Evolutionary conservation across 2,113 vertebrate species (phyloP).

Genomic region (Stomatorhinus ivindoensis): DNA sequence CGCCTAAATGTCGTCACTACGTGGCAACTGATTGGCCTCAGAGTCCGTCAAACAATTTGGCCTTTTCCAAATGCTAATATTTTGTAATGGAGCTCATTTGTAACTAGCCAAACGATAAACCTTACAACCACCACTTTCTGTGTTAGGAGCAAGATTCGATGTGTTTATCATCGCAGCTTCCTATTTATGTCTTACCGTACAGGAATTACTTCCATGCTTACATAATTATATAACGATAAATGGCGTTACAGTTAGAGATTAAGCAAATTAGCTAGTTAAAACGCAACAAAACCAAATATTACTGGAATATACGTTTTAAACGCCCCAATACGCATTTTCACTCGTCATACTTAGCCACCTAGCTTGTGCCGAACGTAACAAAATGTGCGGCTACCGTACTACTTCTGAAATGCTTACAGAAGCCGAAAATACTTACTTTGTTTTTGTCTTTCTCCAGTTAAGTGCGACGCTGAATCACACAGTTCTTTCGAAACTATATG

Average conservation of each 20-base stretch:
- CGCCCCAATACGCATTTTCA: neutral
- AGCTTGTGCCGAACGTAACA: neutral
- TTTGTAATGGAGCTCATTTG: neutral
- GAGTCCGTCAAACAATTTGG: constrained; percentile 1
- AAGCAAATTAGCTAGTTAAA: neutral
- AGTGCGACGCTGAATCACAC: neutral
- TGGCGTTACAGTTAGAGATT: neutral
- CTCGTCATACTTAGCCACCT: neutral
- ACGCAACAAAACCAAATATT: neutral
- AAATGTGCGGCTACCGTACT: neutral
- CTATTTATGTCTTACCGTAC: neutral
- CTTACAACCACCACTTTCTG: neutral
- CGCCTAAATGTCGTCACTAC: neutral
- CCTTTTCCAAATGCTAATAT: constrained; percentile 18
- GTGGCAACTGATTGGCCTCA: neutral
- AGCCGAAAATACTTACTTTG: constrained; percentile 12
- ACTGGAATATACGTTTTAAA: neutral
- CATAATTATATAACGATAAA: neutral
- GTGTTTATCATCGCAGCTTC: neutral
- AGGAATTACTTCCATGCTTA: neutral
- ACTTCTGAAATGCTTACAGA: neutral
- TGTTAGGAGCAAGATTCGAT: neutral
- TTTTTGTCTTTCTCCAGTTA: neutral
- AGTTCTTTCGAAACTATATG: neutral
- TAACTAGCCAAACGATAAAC: neutral